phyloP scores from a whole-genome alignment of 2,113 vertebrate genomes.

The Dromas ardeola region DNA sequence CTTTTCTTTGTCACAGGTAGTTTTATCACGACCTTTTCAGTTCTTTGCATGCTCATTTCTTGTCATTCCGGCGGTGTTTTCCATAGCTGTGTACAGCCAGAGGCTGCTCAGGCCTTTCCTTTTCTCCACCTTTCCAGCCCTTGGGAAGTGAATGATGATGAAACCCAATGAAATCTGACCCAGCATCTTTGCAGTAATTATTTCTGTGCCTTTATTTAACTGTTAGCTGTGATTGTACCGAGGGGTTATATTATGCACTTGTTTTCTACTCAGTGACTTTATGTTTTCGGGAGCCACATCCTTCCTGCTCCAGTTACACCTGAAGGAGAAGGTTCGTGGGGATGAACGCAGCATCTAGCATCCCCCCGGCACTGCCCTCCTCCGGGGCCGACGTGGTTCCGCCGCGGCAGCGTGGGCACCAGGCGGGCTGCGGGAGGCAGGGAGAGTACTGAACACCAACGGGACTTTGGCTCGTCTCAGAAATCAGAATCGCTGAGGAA shows the following conservation, averaged over 20 bases:
- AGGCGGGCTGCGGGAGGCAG: neutral
- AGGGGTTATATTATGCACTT: fast-evolving
- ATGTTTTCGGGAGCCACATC: neutral
- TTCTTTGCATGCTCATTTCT: fast-evolving
- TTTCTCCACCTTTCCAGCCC: neutral
- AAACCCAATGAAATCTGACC: too few relatives aligned
- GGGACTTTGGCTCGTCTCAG: fast-evolving
- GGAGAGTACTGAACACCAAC: fast-evolving
- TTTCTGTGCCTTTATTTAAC: fast-evolving
- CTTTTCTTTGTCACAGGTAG: fast-evolving
- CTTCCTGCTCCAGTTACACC: neutral
- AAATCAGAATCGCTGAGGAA: fast-evolving
- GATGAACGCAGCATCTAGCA: neutral
- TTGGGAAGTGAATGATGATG: neutral
- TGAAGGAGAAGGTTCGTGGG: fast-evolving
- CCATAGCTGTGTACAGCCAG: fast-evolving
- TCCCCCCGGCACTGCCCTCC: neutral
- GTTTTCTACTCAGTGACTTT: neutral
- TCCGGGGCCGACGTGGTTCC: fast-evolving
- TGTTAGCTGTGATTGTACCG: fast-evolving
- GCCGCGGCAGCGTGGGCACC: fast-evolving
- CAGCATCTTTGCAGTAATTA: neutral
- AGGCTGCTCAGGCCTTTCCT: neutral
- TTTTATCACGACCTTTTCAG: fast-evolving
- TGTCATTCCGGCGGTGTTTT: neutral